Evolutionary conservation across 2,888 invertebrate species (phyloP).

Genomic region (Drosophila macrospina): DNA sequence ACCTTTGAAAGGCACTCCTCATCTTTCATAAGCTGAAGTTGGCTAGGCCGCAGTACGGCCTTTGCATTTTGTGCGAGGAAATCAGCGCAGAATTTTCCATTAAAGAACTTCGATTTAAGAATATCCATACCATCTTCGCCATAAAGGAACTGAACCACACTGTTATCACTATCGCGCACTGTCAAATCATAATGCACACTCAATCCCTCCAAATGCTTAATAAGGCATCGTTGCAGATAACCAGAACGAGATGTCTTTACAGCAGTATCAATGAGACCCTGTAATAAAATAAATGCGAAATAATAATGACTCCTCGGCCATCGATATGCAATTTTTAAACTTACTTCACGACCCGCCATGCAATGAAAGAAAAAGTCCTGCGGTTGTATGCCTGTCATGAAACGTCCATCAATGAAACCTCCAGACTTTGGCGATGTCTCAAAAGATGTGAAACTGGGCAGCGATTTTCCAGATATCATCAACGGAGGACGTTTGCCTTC

Average conservation of each 20-base stretch:
- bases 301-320: neutral
- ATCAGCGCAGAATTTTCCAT: conserved; percentile 88
- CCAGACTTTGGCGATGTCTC: conserved; percentile 96
- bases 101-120: conserved; percentile 93
- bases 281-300: conserved; percentile 2
- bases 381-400: conserved; percentile 99
- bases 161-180: conserved; percentile 97
- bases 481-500: conserved; percentile 98
- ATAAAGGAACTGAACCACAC: conserved; percentile 96
- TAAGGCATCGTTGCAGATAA: conserved; percentile 97
- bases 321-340: conserved; percentile 23
- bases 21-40: conserved; percentile 87
- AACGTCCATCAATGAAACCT: conserved; percentile 98
- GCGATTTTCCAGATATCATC: conserved; percentile 93
- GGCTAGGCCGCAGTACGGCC: conserved; percentile 88
- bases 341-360: conserved; percentile 99
- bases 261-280: conserved; percentile 99
- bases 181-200: conserved; percentile 96
- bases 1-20: conserved; percentile 86
- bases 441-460: conserved; percentile 96
- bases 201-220: conserved; percentile 99
- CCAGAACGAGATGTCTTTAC: conserved; percentile 99
- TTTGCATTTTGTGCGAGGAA: conserved; percentile 93
- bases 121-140: conserved; percentile 98
- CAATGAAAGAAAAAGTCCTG: conserved; percentile 99